These are phyloP conservation scores for Cyanocitta stelleri DNA, from an alignment of 2,113 vertebrate species.

Conservation along the genomic window DNA sequence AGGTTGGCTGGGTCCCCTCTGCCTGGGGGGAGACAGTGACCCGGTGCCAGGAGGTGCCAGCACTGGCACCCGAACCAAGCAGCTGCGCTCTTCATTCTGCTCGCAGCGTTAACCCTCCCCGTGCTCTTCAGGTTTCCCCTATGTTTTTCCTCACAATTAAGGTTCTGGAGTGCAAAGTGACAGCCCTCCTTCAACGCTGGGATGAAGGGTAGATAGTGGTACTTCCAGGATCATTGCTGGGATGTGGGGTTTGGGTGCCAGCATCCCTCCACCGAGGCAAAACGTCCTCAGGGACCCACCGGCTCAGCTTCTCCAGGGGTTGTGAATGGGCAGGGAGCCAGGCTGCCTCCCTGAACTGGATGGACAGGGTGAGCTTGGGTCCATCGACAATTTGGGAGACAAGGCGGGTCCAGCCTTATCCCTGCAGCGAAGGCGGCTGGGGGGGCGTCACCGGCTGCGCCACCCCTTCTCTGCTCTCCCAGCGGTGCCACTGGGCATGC, in stretches of 20 bases:
- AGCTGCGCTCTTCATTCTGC: background rate
- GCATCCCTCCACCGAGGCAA: background rate
- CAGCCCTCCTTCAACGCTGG: accelerated
- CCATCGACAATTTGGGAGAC: background rate
- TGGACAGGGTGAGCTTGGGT: accelerated
- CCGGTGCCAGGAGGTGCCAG: background rate
- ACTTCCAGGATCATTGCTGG: background rate
- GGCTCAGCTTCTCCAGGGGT: accelerated
- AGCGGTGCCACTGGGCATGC: accelerated
- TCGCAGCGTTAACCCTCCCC: background rate
- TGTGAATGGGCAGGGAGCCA: background rate
- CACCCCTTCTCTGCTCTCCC: background rate
- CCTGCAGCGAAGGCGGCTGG: accelerated
- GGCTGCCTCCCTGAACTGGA: background rate
- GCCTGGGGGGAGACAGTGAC: background rate
- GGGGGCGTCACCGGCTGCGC: accelerated
- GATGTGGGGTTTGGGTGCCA: background rate
- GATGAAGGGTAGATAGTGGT: accelerated
- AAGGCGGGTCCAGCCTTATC: accelerated
- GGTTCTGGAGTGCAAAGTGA: background rate
- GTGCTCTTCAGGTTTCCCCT: accelerated
- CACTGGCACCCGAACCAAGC: background rate
- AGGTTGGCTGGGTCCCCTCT: background rate
- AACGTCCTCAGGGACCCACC: background rate
- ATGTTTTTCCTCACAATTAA: background rate